Percentiles rank a stretch among this genome's conserved stretches.
phyloP scores from a whole-genome alignment of 2,113 vertebrate species.

The Paedocypris sp. region DNA sequence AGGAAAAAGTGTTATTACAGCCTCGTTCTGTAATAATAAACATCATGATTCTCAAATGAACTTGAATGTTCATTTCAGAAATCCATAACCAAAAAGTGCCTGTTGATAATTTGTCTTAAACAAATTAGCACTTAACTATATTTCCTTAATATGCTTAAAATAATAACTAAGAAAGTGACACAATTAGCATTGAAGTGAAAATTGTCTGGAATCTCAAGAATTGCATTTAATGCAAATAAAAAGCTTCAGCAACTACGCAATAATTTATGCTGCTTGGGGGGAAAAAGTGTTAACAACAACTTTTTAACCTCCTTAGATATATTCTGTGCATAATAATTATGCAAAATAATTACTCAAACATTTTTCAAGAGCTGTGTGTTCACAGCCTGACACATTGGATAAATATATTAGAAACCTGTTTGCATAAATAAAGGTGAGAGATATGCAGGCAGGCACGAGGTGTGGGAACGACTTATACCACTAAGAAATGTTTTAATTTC shows the following conservation, averaged over 20 bases:
- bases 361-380: conserved; percentile 39
- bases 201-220: neutral
- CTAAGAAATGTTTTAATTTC: neutral
- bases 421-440: conserved; percentile 30
- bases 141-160: conserved; percentile 1
- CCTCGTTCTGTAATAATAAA: too few species aligned
- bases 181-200: conserved; percentile 8
- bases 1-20: too few species aligned
- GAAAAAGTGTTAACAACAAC: neutral
- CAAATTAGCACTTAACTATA: neutral
- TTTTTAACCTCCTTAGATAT: neutral
- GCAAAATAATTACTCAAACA: conserved; percentile 19
- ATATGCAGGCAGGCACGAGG: conserved; percentile 14
- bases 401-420: conserved; percentile 43
- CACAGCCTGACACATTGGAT: conserved; percentile 36
- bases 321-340: conserved; percentile 9
- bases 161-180: conserved; percentile 5
- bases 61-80: neutral
- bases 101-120: neutral
- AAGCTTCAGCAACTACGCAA: neutral
- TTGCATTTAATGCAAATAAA: neutral
- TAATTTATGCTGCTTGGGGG: neutral
- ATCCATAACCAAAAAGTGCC: neutral
- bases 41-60: too few species aligned
- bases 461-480: neutral